phyloP scores from a whole-genome alignment of 1,140 invertebrate genomes.

The Conus ventricosus region DNA sequence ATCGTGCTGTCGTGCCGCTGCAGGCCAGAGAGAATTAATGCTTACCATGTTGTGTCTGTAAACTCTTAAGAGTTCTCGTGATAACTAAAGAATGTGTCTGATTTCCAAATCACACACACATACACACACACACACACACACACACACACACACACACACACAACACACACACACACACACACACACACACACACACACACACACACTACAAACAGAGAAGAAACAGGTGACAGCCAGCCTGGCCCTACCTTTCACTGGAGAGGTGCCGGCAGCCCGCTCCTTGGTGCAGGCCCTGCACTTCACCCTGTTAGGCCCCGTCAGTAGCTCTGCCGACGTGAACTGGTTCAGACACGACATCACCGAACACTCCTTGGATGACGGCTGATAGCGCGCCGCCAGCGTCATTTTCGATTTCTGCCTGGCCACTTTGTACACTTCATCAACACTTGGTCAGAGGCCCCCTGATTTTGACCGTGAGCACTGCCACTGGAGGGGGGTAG shows the following conservation, averaged over 20 bases:
- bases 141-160: too few relatives aligned
- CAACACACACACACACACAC: too few relatives aligned
- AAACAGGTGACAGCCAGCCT: background rate
- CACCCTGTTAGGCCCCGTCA: constrained; percentile 94
- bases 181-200: background rate
- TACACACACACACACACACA: too few relatives aligned
- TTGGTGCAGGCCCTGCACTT: constrained; percentile 92
- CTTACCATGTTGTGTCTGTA: too few relatives aligned
- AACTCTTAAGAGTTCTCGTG: too few relatives aligned
- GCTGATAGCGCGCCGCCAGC: constrained; percentile 79
- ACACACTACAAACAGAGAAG: background rate
- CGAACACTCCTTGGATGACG: constrained; percentile 85
- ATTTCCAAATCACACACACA: too few relatives aligned
- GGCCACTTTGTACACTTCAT: constrained; percentile 64
- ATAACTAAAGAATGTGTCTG: too few relatives aligned
- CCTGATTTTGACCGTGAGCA: background rate
- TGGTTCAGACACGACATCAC: constrained; percentile 89
- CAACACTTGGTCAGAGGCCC: background rate
- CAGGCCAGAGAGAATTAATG: too few relatives aligned
- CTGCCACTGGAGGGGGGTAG: background rate
- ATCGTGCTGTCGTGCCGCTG: too few relatives aligned
- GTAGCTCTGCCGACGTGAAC: constrained; percentile 91
- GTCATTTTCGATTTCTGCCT: constrained; percentile 55
- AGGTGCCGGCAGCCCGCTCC: background rate
- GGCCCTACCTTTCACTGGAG: too few relatives aligned